Evolutionary conservation across 2,113 vertebrate genomes (phyloP), one percentile per base, ranked within the genome.

Genomic region (Loxodonta africana): DNA sequence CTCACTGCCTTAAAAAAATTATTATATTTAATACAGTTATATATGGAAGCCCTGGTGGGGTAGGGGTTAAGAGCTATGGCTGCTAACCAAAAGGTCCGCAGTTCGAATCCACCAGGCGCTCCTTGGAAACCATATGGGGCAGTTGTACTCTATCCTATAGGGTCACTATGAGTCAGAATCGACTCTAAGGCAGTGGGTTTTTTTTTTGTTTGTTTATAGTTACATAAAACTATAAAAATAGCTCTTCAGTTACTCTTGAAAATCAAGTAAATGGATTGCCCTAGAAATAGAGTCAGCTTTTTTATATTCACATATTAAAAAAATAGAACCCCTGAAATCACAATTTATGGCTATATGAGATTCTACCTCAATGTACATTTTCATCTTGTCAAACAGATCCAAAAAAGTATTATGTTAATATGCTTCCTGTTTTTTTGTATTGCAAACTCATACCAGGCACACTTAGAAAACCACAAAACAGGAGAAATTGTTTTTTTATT

Each of bases 201-300:
- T 37, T 37, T 37, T 37, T 37, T 37, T 37, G 37, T 37, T 37
- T 37, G 37, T 37, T 37, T 37, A 71, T 20, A 83, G 15, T 78
- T 88, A 4, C 3, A 23, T 83, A 69, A 74, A 83, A 17, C 62
- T 71, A 2, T 91, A 18, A 51, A 46, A 82, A 93, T 25, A 88
- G 53, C 33, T 28, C 51, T 87, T 96, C 37, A 82, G 44, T 60
- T 44, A 74, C 18, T 84, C 20, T 65, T 57, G 18, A 46, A 96
- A 91, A 57, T 62, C 53, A 12, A 88, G 33, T 53, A 71, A 71
- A 25, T 67, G 8, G 21, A 91, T 93, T 94, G n/a, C 90, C 74
- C 44, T 73, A 86, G 33, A 83, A 85, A 53, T n/a, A 53, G 25
- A 94, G 12, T 62, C 57, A 91, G 46, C 0, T 62, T 28, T 69